Conservation (phyloP, 2,113 vertebrate genomes). For the Mesembrinibis cayennensis region DNA sequence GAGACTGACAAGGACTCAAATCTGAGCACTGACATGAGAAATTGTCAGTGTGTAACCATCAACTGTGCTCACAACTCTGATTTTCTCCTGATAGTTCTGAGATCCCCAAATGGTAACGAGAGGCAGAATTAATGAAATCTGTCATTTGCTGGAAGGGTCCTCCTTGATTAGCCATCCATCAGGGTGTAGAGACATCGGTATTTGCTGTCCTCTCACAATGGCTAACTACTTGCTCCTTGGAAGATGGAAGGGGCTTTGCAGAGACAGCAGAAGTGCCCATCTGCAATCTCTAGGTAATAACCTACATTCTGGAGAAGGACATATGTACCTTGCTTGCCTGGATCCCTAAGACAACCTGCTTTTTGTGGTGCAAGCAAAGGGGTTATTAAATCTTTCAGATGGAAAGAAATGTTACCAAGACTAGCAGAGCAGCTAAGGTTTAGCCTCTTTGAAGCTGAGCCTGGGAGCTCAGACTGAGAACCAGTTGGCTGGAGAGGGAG, state of each 20-base stretch:
- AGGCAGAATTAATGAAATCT: neutral
- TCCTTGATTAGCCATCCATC: neutral
- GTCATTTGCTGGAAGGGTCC: neutral
- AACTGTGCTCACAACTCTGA: neutral
- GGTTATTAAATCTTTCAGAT: conserved; percentile 35
- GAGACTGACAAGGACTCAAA: neutral
- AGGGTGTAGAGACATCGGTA: neutral
- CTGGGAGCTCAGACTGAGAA: conserved; percentile 35
- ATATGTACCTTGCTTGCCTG: neutral
- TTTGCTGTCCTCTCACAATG: neutral
- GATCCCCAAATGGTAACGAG: neutral
- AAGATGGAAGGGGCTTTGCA: conserved; percentile 6
- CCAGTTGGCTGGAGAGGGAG: conserved; percentile 13
- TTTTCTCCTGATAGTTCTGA: neutral
- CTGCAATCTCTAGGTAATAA: conserved; percentile 9
- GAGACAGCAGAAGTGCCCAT: conserved; percentile 2
- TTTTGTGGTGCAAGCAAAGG: conserved; percentile 6
- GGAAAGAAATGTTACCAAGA: neutral
- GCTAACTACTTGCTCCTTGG: neutral
- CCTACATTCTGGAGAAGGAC: neutral
- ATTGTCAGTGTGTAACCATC: neutral
- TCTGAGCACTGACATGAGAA: neutral
- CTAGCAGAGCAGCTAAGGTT: neutral
- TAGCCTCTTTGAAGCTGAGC: neutral
- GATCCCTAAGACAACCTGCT: neutral